Conservation (phyloP, 30 jellyfish, hydroid and myxozoan genomes). For the Cassiopea andromeda region DNA sequence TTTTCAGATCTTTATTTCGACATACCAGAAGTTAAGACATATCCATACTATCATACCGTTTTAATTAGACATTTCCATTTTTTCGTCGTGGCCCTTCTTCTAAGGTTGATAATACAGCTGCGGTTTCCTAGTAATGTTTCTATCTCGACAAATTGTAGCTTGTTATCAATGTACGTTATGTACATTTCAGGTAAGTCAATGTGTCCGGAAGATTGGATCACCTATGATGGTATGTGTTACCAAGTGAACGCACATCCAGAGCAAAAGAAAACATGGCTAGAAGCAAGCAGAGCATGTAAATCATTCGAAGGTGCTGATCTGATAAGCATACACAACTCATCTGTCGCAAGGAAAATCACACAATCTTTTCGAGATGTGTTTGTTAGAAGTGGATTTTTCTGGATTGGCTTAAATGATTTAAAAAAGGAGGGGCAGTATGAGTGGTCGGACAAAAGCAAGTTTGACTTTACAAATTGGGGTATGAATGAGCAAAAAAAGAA, state of each 20-base stretch:
- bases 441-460: conserved; percentile 74
- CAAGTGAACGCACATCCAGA: conserved; percentile 94
- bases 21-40: no score
- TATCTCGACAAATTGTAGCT: neutral
- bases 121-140: no score
- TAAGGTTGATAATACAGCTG: no score
- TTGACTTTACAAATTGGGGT: conserved; percentile 70
- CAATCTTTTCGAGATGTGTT: conserved; percentile 37
- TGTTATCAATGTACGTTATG: neutral
- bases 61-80: no score
- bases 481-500: conserved; percentile 34
- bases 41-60: no score
- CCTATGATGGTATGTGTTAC: conserved; percentile 76
- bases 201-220: conserved; percentile 95
- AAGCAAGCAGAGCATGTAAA: conserved; percentile 77
- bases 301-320: conserved; percentile 89
- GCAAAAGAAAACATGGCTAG: conserved; percentile 81
- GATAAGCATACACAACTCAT: conserved; percentile 55
- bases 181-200: conserved; percentile 67
- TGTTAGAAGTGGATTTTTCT: conserved; percentile 51
- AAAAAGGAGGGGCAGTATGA: conserved; percentile 57
- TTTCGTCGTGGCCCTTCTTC: no score
- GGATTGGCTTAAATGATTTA: conserved; percentile 88
- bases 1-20: no score
- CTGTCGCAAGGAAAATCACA: conserved; percentile 36